Base-by-base conservation (phyloP, 1,140 invertebrate genomes). In the Hestina assimilis region DNA sequence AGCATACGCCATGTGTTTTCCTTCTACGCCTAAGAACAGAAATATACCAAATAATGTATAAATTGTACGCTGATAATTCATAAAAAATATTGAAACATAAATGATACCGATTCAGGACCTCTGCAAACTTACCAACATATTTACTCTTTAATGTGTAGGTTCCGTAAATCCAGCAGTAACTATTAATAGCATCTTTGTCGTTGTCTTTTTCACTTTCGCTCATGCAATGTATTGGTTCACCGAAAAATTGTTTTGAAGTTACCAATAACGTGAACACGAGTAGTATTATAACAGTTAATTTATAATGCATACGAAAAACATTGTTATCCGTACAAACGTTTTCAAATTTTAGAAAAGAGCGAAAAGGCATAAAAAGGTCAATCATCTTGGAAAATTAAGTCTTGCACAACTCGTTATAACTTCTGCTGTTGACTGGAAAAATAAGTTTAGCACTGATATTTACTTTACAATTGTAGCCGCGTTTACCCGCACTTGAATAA, bases 101-200 rank as follows among this genome's bases (percentile, higher is more conserved):
- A n/a, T n/a, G n/a, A n/a, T n/a, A n/a, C n/a, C n/a, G n/a, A n/a
- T n/a, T n/a, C n/a, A n/a, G n/a, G n/a, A n/a, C n/a, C n/a, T n/a
- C n/a, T n/a, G 7, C 12, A 28, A 40, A 33, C 79, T 78, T 70
- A 91, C 89, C 80, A 42, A 59, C 55, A 9, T 87, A 58, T 17
- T 87, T 77, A 52, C 90, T 87, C 56, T 86, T 83, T 2, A 93
- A 66, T 0, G 93, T 94, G 66, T 92, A 95, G 1, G 94, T 95
- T 40, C 94, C 93, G 70, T 93, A 91, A 28, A 94, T 94, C 93
- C 93, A 95, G 79, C 94, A 96, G 67, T 92, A 95, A 14, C 91
- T 92, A 58, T 95, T 92, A 26, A 95, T 90, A 23, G 92, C 90
- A 58, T 93, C 89, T 59, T 87, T 86, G 17, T 89, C 71, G 12